Evolutionary conservation across 2,888 invertebrate species (phyloP), one percentile per base, ranked within the genome.

Genomic region (Erebia palarica): DNA sequence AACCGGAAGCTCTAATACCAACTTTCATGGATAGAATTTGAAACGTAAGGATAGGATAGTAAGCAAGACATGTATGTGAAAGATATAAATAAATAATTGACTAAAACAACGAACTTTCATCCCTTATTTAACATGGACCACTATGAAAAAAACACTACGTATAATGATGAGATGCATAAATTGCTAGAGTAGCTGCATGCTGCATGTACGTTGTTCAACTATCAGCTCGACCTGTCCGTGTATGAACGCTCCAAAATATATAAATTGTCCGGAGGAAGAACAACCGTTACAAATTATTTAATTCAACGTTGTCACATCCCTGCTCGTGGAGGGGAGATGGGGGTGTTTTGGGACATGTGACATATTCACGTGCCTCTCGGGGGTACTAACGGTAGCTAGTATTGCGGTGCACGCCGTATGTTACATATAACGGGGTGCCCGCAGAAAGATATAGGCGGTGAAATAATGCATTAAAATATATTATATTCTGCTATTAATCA

Each of bases 361-460:
- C 91, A 90, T 89, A 89, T 90, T 91, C 89, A 83, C 88, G 86
- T 83, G 84, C 80, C 85, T 81, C 87, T 77, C 82, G 86, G 84
- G 85, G 81, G 86, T 86, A 85, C 86, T 88, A 87, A 86, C 82
- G 79, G 78, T 77, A 79, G 82, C 80, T 84, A 84, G 82, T 83
- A 83, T 82, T 83, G 84, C 79, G 84, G 86, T 81, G 84, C 85
- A 83, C 79, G 79, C 84, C 83, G 85, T 81, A 81, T 85, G 83
- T 83, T 84, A 84, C 84, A 80, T 77, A 83, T 90, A 89, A 89
- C 87, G 84, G 85, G 87, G 84, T 83, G 79, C 80, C 80, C 80
- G 76, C 78, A 80, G 80, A 79, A 80, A 83, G 83, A 81, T 78
- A 78, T 79, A 75, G 75, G 70, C 73, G 73, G 65, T 49, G 65